Conservation (phyloP, 2,797 vertebrate species). For the Helarctos malayanus region DNA sequence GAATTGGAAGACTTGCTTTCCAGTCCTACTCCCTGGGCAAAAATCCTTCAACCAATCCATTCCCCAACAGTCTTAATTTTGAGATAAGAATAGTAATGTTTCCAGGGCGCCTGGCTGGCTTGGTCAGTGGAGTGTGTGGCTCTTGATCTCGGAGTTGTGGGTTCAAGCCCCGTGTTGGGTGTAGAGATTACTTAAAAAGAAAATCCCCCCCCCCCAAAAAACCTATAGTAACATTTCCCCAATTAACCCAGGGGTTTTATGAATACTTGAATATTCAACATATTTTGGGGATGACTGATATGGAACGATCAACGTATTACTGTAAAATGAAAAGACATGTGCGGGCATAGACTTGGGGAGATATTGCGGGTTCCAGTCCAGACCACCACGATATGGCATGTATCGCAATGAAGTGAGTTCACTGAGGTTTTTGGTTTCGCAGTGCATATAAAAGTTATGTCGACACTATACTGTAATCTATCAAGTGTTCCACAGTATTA, state of each 20-base stretch:
- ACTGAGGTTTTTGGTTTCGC: neutral
- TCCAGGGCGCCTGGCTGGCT: neutral
- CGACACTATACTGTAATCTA: neutral
- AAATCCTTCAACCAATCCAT: neutral
- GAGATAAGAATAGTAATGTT: neutral
- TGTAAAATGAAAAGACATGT: neutral
- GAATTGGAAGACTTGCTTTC: neutral
- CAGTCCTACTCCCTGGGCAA: neutral
- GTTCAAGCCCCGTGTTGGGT: neutral
- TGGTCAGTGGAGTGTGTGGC: neutral
- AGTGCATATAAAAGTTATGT: neutral
- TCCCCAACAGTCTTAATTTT: constrained; percentile 28
- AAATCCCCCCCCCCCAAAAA: neutral
- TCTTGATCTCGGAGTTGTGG: neutral
- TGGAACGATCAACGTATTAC: neutral
- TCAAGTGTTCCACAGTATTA: neutral
- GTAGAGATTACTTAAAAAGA: neutral
- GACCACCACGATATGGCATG: neutral
- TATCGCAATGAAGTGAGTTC: neutral
- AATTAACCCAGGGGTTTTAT: constrained; percentile 18
- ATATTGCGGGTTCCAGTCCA: rapidly evolving
- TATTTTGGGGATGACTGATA: neutral
- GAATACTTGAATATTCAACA: neutral
- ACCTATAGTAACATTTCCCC: neutral
- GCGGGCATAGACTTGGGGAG: neutral